These are phyloP conservation scores for Myiozetetes cayanensis DNA, from an alignment of 2,113 vertebrate species.

Conservation along the genomic window DNA sequence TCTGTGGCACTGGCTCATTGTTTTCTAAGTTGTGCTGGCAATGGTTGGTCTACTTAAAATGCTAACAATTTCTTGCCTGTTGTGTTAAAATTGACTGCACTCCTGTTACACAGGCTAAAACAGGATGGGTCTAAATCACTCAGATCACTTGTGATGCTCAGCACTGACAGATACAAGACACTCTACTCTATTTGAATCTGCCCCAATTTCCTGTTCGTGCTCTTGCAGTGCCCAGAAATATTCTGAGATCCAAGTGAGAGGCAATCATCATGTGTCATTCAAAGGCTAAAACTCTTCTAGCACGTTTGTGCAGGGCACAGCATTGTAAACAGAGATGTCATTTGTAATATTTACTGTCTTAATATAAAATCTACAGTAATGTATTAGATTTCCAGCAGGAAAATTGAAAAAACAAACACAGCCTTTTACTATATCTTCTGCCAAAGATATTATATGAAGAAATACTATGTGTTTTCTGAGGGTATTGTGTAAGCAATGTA, in stretches of 20 bases:
- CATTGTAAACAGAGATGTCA: neutral
- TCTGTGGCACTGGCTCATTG: slow-evolving; percentile 20
- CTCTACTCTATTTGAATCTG: neutral
- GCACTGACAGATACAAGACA: neutral
- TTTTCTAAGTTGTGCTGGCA: slow-evolving; percentile 9
- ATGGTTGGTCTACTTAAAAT: neutral
- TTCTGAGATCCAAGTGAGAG: neutral
- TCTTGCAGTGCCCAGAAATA: neutral
- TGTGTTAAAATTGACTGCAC: neutral
- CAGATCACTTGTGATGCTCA: neutral
- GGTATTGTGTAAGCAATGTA: neutral
- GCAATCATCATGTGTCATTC: neutral
- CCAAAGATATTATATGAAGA: neutral
- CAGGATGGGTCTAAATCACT: neutral
- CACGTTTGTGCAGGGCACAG: neutral
- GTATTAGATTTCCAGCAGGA: neutral
- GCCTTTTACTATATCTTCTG: neutral
- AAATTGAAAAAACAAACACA: neutral
- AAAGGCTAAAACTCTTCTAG: neutral
- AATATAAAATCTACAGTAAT: neutral
- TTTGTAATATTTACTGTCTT: neutral
- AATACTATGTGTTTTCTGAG: neutral
- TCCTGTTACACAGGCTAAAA: neutral
- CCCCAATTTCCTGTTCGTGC: neutral
- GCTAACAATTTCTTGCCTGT: neutral